Conservation (phyloP, 2,113 vertebrate species). For the Paralichthys olivaceus region DNA sequence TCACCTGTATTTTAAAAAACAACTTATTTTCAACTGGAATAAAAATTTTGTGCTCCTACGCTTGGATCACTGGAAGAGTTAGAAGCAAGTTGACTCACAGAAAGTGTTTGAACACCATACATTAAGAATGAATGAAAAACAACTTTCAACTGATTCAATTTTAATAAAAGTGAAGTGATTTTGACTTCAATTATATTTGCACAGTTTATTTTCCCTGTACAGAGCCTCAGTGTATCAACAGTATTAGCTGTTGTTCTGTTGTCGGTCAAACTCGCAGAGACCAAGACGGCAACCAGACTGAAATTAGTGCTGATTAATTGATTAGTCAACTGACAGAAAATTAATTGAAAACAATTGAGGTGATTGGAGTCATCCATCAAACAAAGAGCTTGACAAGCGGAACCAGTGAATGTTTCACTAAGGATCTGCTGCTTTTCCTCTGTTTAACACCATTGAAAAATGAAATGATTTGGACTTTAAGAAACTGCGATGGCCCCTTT, state of each 20-base stretch:
- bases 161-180: background rate
- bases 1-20: no score
- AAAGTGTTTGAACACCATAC: background rate
- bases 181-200: background rate
- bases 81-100: background rate
- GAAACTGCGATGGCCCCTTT: background rate
- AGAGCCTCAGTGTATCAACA: background rate
- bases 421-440: background rate
- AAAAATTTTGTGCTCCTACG: background rate
- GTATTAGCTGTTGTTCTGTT: background rate
- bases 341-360: background rate
- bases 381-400: background rate
- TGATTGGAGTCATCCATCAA: background rate
- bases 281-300: background rate
- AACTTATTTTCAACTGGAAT: background rate
- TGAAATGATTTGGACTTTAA: background rate
- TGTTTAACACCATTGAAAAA: background rate
- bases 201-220: background rate
- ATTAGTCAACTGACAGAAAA: background rate
- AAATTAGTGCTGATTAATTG: conserved; percentile 1
- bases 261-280: background rate
- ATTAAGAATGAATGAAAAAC: background rate
- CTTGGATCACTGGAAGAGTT: no score
- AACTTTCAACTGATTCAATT: background rate
- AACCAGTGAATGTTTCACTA: background rate